phyloP scores from a whole-genome alignment of 2,888 invertebrate genomes.

The Autographa pulchrina region DNA sequence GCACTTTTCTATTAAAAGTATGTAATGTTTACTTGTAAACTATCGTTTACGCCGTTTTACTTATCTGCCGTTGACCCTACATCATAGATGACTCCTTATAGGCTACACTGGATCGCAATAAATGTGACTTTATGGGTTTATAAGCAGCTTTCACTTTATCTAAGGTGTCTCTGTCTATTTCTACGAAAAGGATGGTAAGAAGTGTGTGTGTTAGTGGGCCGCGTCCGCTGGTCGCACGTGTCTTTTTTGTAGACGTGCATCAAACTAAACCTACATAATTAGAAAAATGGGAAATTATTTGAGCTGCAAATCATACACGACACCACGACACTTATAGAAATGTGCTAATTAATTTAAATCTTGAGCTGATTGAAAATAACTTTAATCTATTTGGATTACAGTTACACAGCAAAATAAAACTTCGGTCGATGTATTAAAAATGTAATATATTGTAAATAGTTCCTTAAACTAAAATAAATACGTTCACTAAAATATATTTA shows the following conservation, averaged over 20 bases:
- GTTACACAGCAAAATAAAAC: conserved; percentile 16
- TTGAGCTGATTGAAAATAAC: neutral
- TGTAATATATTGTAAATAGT: conserved; percentile 30
- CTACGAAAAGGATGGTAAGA: conserved; percentile 88
- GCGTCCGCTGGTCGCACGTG: conserved; percentile 81
- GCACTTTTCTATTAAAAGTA: conserved; percentile 28
- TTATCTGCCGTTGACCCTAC: conserved; percentile 58
- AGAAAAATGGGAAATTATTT: conserved; percentile 78
- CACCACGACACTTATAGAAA: neutral
- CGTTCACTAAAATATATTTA: conserved; percentile 29
- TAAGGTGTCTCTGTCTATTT: conserved; percentile 84
- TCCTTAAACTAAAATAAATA: conserved; percentile 61
- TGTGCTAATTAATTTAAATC: neutral
- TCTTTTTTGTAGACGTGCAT: conserved; percentile 79
- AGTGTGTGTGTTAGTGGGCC: conserved; percentile 87
- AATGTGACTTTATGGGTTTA: conserved; percentile 84
- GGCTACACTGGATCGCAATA: conserved; percentile 77
- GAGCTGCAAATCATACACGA: conserved; percentile 28
- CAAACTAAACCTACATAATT: conserved; percentile 82
- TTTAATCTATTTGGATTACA: neutral
- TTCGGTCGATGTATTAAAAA: neutral
- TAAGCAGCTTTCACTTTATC: conserved; percentile 88
- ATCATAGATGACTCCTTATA: conserved; percentile 72
- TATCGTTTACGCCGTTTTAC: conserved; percentile 45
- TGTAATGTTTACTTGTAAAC: conserved; percentile 30